These are phyloP conservation scores for Passerculus sandwichensis DNA, from an alignment of 2,797 vertebrate genomes.

Conservation along the genomic window DNA sequence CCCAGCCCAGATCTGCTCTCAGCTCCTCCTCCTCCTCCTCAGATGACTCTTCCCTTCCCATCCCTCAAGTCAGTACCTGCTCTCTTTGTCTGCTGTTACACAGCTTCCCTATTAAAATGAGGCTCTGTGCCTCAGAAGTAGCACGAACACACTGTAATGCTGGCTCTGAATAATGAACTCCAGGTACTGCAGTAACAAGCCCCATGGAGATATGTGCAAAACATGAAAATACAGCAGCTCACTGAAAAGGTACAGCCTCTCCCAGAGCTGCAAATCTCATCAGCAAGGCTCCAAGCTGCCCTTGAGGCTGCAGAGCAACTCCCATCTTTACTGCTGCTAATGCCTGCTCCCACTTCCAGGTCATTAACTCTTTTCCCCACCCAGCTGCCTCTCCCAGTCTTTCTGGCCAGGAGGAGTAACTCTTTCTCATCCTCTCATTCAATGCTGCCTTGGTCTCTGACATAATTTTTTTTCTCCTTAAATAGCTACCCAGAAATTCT, in stretches of 20 bases:
- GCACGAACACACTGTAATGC: not conserved
- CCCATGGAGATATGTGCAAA: conserved; percentile 24
- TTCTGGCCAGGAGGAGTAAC: conserved; percentile 45
- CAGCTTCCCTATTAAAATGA: conserved; percentile 43
- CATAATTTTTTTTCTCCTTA: not conserved
- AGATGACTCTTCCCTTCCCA: conserved; percentile 50
- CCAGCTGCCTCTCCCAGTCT: conserved; percentile 49
- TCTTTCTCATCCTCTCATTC: conserved; percentile 18
- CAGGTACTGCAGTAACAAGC: conserved; percentile 49
- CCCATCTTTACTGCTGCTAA: conserved; percentile 25
- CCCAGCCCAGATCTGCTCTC: conserved; percentile 47
- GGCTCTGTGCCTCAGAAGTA: conserved; percentile 31
- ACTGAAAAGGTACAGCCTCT: not conserved
- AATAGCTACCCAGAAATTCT: not conserved
- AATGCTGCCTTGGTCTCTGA: not conserved
- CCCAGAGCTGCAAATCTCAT: conserved; percentile 7
- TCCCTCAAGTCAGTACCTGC: conserved; percentile 60
- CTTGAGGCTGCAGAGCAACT: conserved; percentile 38
- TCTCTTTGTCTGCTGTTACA: conserved; percentile 47
- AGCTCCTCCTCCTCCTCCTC: conserved; percentile 61
- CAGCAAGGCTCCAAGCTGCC: not conserved
- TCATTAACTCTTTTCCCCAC: conserved; percentile 61
- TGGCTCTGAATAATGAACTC: conserved; percentile 42
- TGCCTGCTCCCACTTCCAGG: conserved; percentile 56
- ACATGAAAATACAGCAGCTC: conserved; percentile 22